A percentile compares a stretch with the other conserved stretches of the same genome.
Evolutionary conservation across 2,113 vertebrate species (phyloP).

Genomic region (Corythornis vintsioides): DNA sequence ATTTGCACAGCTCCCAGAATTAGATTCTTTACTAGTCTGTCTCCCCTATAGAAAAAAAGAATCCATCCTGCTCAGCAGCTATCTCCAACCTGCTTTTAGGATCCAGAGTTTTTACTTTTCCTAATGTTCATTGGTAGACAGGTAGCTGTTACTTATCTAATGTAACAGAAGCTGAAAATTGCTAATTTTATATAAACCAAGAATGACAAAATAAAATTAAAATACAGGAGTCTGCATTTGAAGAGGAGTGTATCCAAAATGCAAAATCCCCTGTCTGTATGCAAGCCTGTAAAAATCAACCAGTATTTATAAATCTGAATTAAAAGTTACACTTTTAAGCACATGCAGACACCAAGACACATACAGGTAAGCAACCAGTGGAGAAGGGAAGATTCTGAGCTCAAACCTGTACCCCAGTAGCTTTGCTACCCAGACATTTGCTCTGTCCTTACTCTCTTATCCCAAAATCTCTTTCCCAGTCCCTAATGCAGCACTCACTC

Average conservation of each 20-base stretch:
- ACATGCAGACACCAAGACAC: not conserved
- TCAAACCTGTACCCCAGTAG: not conserved
- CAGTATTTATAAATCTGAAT: not conserved
- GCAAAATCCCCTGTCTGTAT: fast-evolving
- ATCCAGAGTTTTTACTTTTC: not conserved
- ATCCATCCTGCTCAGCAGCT: not conserved
- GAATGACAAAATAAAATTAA: not conserved
- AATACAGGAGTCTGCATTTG: not conserved
- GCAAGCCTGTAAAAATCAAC: not conserved
- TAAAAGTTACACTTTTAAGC: not conserved
- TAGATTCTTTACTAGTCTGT: not conserved
- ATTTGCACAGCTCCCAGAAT: not conserved
- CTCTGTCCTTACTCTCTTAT: not conserved
- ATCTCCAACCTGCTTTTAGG: not conserved
- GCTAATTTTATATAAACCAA: not conserved
- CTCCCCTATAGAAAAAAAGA: not conserved
- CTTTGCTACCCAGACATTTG: not conserved
- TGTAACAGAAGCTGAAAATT: not conserved
- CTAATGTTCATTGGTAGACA: not conserved
- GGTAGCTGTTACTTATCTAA: not conserved
- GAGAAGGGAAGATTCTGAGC: not conserved
- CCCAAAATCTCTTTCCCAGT: not conserved
- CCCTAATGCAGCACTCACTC: not conserved
- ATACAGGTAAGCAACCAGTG: not conserved
- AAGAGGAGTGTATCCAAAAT: not conserved